A percentile compares a stretch with the other conserved stretches of the same genome.
These are phyloP conservation scores for Aethes cnicana DNA, from an alignment of 2,888 invertebrate genomes.

Conservation along the genomic window DNA sequence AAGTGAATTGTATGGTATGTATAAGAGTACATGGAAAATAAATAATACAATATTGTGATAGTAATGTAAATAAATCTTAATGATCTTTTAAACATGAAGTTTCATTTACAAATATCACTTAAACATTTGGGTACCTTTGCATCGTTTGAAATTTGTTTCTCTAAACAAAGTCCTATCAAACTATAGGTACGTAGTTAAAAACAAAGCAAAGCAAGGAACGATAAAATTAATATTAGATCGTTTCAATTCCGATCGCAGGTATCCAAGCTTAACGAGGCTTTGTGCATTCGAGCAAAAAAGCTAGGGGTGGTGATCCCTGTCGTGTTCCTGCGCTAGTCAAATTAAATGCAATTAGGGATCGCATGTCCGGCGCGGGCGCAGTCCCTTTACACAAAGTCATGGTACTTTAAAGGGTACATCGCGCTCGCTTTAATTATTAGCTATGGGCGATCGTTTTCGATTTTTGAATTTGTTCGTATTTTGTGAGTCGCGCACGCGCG, in stretches of 20 bases:
- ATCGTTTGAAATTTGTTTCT: too few relatives aligned
- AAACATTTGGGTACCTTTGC: too few relatives aligned
- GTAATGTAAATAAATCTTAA: conserved; percentile 68
- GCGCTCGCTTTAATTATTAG: too few relatives aligned
- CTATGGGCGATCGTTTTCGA: too few relatives aligned
- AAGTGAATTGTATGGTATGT: conserved; percentile 62
- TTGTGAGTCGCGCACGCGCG: conserved; percentile 65
- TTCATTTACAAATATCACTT: not conserved
- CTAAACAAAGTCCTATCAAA: too few relatives aligned
- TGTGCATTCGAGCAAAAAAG: conserved; percentile 38
- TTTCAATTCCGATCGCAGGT: conserved; percentile 24
- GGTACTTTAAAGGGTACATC: too few relatives aligned
- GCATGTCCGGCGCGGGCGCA: conserved; percentile 39
- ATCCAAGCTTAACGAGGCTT: conserved; percentile 38
- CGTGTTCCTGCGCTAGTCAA: conserved; percentile 48
- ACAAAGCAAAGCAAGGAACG: not conserved
- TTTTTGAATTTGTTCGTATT: too few relatives aligned
- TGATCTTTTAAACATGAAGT: conserved; percentile 29
- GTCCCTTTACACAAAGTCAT: conserved; percentile 1
- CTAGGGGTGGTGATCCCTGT: conserved; percentile 43
- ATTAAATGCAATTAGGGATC: conserved; percentile 61
- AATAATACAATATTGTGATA: conserved; percentile 64
- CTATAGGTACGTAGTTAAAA: not conserved
- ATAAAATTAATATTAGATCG: conserved; percentile 23
- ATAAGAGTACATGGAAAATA: conserved; percentile 33